A percentile compares a stretch with the other conserved stretches of the same genome.
These are phyloP conservation scores for Clavelina lepadiformis DNA, from an alignment of 23 tunicate genomes.

Conservation along the genomic window DNA sequence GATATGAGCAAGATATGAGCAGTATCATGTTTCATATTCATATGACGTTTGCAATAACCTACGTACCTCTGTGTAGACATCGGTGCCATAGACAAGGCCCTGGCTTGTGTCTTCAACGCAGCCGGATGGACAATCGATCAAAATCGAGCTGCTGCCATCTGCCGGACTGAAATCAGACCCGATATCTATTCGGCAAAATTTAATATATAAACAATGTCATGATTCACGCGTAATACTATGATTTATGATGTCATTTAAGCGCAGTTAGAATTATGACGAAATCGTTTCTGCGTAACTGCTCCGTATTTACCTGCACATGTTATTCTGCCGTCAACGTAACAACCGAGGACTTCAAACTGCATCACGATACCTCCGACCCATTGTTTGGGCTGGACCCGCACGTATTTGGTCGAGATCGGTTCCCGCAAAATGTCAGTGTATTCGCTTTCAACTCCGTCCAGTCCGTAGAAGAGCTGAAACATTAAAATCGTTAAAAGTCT, in stretches of 20 bases:
- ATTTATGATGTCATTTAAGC: too few relatives aligned
- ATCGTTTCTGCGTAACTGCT: too few relatives aligned
- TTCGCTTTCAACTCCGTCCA: constrained; percentile 30
- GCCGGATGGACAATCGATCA: constrained; percentile 78
- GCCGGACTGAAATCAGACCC: constrained; percentile 30
- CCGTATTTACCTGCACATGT: constrained; percentile 62
- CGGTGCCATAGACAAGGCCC: constrained; percentile 71
- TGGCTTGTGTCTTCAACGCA: constrained; percentile 60
- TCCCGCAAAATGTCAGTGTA: constrained; percentile 81
- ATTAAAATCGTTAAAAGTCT: too few relatives aligned
- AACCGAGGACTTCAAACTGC: constrained; percentile 88
- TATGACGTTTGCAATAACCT: neutral
- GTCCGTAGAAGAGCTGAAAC: constrained; percentile 49
- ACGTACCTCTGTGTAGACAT: constrained; percentile 69
- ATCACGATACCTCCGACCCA: constrained; percentile 42
- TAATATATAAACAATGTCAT: too few relatives aligned
- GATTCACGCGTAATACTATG: too few relatives aligned
- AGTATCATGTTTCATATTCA: too few relatives aligned
- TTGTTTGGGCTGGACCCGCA: constrained; percentile 48
- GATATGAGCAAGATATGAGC: too few relatives aligned
- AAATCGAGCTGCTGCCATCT: constrained; percentile 26
- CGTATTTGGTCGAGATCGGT: constrained; percentile 60
- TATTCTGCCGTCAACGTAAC: constrained; percentile 58
- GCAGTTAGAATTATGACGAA: too few relatives aligned
- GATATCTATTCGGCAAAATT: too few relatives aligned